Conservation (phyloP, 2,113 vertebrate species). For the Pomatorhinus ruficollis region DNA sequence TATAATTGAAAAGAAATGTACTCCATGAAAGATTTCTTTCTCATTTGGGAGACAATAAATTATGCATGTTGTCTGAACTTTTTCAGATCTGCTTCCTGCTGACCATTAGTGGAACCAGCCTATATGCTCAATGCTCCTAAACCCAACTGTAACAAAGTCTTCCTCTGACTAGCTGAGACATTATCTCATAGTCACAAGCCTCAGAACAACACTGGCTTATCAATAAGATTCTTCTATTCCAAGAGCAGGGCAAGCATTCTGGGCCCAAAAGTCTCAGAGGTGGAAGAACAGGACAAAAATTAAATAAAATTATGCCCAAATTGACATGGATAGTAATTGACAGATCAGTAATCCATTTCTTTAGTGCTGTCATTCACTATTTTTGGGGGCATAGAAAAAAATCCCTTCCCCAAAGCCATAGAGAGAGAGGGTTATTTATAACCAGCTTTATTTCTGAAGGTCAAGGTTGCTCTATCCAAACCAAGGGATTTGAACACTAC, state of each 20-base stretch:
- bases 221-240: not conserved
- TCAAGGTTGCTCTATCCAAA: not conserved
- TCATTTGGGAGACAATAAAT: not conserved
- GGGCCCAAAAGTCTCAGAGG: not conserved
- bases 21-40: not conserved
- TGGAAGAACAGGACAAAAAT: not conserved
- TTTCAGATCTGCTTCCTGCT: not conserved
- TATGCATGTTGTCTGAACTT: accelerated
- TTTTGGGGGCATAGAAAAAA: not conserved
- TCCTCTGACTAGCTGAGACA: not conserved
- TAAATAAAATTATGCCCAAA: not conserved
- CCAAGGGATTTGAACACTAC: not conserved
- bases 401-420: not conserved
- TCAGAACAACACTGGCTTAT: not conserved
- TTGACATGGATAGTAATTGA: not conserved
- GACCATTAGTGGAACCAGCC: not conserved
- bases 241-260: not conserved
- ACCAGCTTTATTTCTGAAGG: not conserved
- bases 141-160: not conserved
- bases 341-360: not conserved
- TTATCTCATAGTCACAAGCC: not conserved
- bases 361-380: not conserved
- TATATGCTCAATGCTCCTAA: not conserved
- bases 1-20: not conserved
- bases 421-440: not conserved